Evolutionary conservation across 2,797 vertebrate genomes (phyloP).

Genomic region (Bovichtus diacanthus): DNA sequence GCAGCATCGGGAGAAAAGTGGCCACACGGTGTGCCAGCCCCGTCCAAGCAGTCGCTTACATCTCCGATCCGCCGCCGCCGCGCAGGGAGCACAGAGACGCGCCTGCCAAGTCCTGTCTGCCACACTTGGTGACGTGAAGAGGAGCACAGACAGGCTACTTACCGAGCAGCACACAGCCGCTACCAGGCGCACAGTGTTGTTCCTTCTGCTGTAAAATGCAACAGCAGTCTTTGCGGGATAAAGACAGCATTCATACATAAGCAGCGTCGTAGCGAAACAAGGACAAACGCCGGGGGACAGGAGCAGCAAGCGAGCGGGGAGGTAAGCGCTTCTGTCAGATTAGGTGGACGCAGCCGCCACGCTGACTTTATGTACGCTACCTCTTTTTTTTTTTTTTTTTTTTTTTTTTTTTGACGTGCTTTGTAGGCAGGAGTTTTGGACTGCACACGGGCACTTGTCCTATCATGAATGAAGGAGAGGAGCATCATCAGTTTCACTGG

Average conservation of each 20-base stretch:
- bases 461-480: conserved; percentile 62
- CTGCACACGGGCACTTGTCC: conserved; percentile 51
- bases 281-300: conserved; percentile 75
- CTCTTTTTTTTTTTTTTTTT: too few species aligned
- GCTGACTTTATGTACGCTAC: conserved; percentile 27
- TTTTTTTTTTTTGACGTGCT: too few species aligned
- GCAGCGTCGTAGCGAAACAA: conserved; percentile 72
- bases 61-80: conserved; percentile 61
- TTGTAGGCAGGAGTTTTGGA: conserved; percentile 52
- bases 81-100: conserved; percentile 60
- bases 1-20: conserved; percentile 84
- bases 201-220: conserved; percentile 71
- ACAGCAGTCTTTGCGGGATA: conserved; percentile 72
- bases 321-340: conserved; percentile 73
- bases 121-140: conserved; percentile 60
- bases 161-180: conserved; percentile 39
- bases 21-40: conserved; percentile 81
- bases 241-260: conserved; percentile 73
- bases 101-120: conserved; percentile 66
- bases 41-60: conserved; percentile 74
- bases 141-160: conserved; percentile 55
- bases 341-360: conserved; percentile 28
- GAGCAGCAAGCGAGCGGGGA: conserved; percentile 75
- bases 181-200: conserved; percentile 35
- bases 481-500: conserved; percentile 56